phyloP scores from a whole-genome alignment of 2,797 vertebrate genomes.

The Ispidina picta region DNA sequence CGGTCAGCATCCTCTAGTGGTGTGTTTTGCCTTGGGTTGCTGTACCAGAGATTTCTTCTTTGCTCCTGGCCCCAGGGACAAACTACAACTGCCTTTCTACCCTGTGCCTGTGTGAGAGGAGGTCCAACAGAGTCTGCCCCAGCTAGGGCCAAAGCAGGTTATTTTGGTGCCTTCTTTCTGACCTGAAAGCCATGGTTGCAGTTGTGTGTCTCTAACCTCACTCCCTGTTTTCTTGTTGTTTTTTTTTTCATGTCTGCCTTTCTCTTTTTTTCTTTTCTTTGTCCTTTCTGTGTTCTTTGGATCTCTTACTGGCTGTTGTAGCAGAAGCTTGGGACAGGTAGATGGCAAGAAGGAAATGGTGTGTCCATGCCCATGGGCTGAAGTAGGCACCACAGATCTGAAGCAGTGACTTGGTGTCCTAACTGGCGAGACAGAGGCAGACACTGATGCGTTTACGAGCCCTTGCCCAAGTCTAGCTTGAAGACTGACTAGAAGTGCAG shows the following conservation, averaged over 20 bases:
- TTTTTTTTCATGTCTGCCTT: neutral
- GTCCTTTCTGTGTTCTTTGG: neutral
- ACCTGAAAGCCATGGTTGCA: neutral
- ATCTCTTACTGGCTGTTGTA: neutral
- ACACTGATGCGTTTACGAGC: neutral
- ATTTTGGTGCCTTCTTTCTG: neutral
- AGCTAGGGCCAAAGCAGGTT: neutral
- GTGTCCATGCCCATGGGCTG: neutral
- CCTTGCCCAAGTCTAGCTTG: neutral
- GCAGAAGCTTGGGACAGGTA: neutral
- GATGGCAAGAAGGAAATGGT: neutral
- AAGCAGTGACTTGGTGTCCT: neutral
- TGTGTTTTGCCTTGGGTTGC: constrained; percentile 2
- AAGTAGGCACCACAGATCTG: neutral
- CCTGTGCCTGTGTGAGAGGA: neutral
- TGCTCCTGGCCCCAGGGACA: neutral
- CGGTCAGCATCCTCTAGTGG: neutral
- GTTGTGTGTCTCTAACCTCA: neutral
- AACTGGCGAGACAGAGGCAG: neutral
- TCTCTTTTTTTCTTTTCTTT: neutral
- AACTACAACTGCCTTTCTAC: neutral
- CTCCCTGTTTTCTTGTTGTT: too few species aligned
- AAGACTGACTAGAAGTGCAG: neutral
- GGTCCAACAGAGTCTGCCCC: neutral
- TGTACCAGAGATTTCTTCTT: neutral